A percentile compares a stretch with the other conserved stretches of the same genome.
phyloP scores from a whole-genome alignment of 2,888 invertebrate genomes.

The Drosophila kambysellisi region DNA sequence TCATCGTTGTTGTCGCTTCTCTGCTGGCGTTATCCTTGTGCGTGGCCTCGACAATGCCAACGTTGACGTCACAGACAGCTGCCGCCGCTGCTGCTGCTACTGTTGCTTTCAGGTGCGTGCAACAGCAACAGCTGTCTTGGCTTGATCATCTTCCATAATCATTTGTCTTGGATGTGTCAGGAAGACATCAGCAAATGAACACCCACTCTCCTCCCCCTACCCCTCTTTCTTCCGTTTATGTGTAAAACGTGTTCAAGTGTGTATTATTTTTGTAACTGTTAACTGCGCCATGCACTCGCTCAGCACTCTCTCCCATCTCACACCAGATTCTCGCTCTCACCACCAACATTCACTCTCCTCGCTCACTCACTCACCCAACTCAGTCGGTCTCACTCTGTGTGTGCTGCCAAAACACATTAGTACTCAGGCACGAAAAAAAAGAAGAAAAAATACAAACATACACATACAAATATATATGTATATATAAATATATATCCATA shows the following conservation, averaged over 20 bases:
- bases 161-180: conserved; percentile 41
- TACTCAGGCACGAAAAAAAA: conserved; percentile 79
- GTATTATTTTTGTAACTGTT: conserved; percentile 71
- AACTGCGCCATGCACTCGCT: conserved; percentile 17
- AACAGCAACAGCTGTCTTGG: conserved; percentile 56
- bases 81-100: conserved; percentile 12
- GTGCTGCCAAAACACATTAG: conserved; percentile 77
- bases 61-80: conserved; percentile 51
- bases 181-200: conserved; percentile 30
- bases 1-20: conserved; percentile 53
- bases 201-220: conserved; percentile 9
- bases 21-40: conserved; percentile 64
- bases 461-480: conserved; percentile 3
- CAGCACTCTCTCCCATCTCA: conserved; percentile 1
- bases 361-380: conserved; percentile 21
- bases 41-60: conserved; percentile 71
- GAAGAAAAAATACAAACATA: conserved; percentile 47
- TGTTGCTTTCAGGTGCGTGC: conserved; percentile 68
- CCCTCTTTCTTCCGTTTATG: conserved; percentile 3
- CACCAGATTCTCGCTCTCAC: conserved; percentile 25
- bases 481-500: background rate
- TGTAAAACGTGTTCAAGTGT: conserved; percentile 55
- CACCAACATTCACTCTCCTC: conserved; percentile 8
- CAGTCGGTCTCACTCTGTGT: conserved; percentile 12
- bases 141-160: conserved; percentile 42